These are phyloP conservation scores for Rhincodon typus DNA, from an alignment of 2,797 vertebrate species.

Conservation along the genomic window DNA sequence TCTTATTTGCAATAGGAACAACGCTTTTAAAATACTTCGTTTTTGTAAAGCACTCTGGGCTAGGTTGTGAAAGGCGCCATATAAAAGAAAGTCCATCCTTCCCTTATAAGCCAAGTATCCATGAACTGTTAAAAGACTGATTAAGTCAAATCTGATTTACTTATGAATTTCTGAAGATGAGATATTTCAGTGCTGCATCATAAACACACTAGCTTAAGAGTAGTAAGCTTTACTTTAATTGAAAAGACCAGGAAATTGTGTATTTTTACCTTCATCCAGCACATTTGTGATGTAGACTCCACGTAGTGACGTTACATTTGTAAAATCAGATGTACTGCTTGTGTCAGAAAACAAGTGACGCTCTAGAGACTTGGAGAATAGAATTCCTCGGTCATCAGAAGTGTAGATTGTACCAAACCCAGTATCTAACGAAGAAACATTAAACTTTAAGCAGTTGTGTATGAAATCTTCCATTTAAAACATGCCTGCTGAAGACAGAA, in stretches of 20 bases:
- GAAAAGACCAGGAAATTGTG: neutral
- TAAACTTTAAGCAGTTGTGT: neutral
- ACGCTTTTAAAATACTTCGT: neutral
- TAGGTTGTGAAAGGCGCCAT: neutral
- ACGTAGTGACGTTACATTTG: slow-evolving; percentile 65
- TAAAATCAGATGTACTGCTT: slow-evolving; percentile 67
- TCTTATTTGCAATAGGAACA: neutral
- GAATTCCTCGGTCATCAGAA: slow-evolving; percentile 66
- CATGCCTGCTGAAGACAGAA: slow-evolving; percentile 20
- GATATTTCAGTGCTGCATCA: neutral
- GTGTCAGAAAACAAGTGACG: slow-evolving; percentile 64
- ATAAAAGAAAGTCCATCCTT: neutral
- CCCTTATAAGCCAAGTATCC: neutral
- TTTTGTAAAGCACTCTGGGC: neutral
- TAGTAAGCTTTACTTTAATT: neutral
- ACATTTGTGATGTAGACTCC: slow-evolving; percentile 70
- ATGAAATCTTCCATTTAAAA: slow-evolving; percentile 8
- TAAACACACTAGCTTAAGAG: neutral
- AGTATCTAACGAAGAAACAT: slow-evolving; percentile 51
- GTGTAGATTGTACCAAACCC: slow-evolving; percentile 72
- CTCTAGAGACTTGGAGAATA: slow-evolving; percentile 68
- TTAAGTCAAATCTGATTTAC: neutral
- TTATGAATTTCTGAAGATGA: neutral
- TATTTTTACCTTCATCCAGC: slow-evolving; percentile 55
- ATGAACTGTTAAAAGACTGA: neutral